phyloP scores from a whole-genome alignment of 2,113 vertebrate genomes.

The Ariopsis seemanni region DNA sequence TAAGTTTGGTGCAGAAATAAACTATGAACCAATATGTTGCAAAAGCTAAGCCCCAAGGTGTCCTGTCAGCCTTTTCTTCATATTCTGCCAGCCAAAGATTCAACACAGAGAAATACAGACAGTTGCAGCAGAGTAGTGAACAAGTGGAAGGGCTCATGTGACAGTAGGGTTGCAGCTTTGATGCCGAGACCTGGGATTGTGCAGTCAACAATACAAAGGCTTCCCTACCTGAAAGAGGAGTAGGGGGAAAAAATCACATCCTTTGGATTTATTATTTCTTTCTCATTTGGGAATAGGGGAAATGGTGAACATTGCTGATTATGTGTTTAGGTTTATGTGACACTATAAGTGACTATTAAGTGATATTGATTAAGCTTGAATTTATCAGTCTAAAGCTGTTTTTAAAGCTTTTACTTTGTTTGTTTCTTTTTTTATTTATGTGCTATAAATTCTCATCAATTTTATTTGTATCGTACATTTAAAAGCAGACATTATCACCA shows the following conservation, averaged over 20 bases:
- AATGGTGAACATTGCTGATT: not conserved
- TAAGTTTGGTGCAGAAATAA: slow-evolving; percentile 32
- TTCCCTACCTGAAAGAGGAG: not conserved
- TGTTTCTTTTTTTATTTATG: not conserved
- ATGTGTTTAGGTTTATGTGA: not conserved
- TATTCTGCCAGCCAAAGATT: slow-evolving; percentile 13
- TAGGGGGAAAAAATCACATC: not conserved
- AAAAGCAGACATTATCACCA: not conserved
- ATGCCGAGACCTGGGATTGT: slow-evolving; percentile 4
- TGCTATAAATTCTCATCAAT: not conserved
- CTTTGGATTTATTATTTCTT: not conserved
- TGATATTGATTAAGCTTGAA: not conserved
- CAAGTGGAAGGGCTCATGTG: slow-evolving; percentile 1
- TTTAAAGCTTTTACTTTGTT: not conserved
- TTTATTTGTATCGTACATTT: not conserved
- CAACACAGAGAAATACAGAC: slow-evolving; percentile 20
- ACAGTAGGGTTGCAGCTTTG: slow-evolving; percentile 5
- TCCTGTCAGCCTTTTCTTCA: slow-evolving; percentile 29
- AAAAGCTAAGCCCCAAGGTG: slow-evolving; percentile 17
- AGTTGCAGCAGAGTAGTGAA: slow-evolving; percentile 12
- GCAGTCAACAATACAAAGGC: not conserved
- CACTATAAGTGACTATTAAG: not conserved
- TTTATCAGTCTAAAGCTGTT: not conserved
- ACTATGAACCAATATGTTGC: slow-evolving; percentile 1
- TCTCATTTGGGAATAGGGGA: not conserved